Evolutionary conservation across 2,888 invertebrate genomes (phyloP), one percentile per base, ranked within the genome.

Genomic region (Phaonia tiefii): DNA sequence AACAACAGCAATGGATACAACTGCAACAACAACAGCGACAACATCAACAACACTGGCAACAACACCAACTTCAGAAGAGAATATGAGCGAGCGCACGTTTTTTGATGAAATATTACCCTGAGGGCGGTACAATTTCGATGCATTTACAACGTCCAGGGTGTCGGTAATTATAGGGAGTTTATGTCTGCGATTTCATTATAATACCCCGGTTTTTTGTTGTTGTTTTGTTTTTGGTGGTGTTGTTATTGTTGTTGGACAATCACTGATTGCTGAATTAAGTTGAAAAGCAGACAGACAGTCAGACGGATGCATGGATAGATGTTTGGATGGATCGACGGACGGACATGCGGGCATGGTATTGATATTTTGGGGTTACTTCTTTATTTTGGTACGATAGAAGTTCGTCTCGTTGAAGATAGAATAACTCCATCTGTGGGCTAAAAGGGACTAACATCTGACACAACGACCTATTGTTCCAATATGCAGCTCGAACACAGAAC

Each of bases 91-190:
- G 84, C 81, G 84, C 84, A 85, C 84, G 84, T 84, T 84, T 85
- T 84, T 85, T 84, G 82, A 85, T 88, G 85, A 88, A 87, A 86
- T 88, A 87, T 87, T 85, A 86, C 85, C 88, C 87, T 83, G 85
- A 84, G 89, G 89, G 88, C 89, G 89, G 88, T 86, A 87, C 89
- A 86, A 89, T 89, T 88, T 89, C 86, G 88, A 87, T 88, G 89
- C 89, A 89, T 89, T 89, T 89, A 88, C 87, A 87, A 84, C 87
- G 87, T 89, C 88, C 89, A 88, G 89, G 90, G 89, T 89, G 89
- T 89, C 87, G 88, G 88, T 90, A 89, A 89, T 89, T 89, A 90
- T 89, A 89, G 90, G 89, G 89, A 88, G 87, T 90, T 90, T 89
- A 89, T 88, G 89, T 89, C 89, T 89, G 89, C 87, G 87, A 88